Percentiles rank a stretch among this genome's conserved stretches.
Evolutionary conservation across 1,140 invertebrate genomes (phyloP).

Genomic region (Magallana angulata): DNA sequence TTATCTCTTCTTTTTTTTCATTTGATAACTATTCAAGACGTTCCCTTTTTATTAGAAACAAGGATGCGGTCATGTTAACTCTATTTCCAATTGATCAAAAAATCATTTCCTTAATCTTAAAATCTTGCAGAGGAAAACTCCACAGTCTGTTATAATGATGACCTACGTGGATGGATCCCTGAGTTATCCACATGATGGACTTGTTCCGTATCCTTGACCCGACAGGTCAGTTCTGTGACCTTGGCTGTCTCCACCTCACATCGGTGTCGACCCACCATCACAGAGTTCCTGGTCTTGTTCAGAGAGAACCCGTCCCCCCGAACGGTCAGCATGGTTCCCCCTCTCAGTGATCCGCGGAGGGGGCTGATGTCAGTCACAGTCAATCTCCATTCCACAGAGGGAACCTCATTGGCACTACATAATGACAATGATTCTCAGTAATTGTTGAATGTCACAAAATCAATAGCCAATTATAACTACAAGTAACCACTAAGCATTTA

Average conservation of each 20-base stretch:
- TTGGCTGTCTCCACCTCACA: constrained; percentile 64
- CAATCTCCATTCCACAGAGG: constrained; percentile 56
- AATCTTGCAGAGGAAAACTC: too few relatives aligned
- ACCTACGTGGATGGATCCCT: background rate
- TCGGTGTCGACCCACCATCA: constrained; percentile 61
- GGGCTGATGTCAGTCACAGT: constrained; percentile 65
- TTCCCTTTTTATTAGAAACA: too few relatives aligned
- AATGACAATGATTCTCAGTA: too few relatives aligned
- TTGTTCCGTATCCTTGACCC: constrained; percentile 59
- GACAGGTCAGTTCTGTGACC: constrained; percentile 63
- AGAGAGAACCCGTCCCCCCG: constrained; percentile 68
- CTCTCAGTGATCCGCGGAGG: constrained; percentile 66
- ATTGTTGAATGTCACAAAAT: too few relatives aligned
- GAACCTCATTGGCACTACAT: constrained; percentile 58
- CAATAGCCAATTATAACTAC: too few relatives aligned
- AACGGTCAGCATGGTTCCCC: constrained; percentile 72
- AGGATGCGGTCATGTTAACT: too few relatives aligned
- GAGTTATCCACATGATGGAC: constrained; percentile 63
- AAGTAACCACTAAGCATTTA: too few relatives aligned
- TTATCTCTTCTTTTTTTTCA: too few relatives aligned
- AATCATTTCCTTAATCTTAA: too few relatives aligned
- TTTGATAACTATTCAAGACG: too few relatives aligned
- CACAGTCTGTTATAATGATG: too few relatives aligned
- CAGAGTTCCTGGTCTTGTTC: constrained; percentile 56
- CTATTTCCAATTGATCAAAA: too few relatives aligned